Evolutionary conservation across 2,888 invertebrate genomes (phyloP).

Genomic region (Caenorhabditis sulstoni): DNA sequence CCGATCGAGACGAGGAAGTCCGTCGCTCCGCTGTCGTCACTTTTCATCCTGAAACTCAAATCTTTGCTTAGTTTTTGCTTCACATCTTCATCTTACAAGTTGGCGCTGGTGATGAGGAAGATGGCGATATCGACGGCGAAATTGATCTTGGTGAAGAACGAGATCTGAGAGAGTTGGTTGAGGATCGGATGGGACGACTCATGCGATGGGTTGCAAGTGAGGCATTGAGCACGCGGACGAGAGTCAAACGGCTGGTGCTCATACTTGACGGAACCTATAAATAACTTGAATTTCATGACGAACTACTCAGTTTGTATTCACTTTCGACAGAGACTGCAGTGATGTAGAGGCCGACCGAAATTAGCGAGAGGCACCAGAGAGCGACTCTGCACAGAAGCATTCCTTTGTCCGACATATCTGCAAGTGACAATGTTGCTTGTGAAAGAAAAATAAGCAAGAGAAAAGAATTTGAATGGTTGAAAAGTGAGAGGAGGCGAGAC

Average conservation of each 20-base stretch:
- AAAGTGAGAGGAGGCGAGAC: background rate
- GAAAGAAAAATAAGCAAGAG: background rate
- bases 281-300: background rate
- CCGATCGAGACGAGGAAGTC: constrained; percentile 51
- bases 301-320: constrained; percentile 7
- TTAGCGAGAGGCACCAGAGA: constrained; percentile 41
- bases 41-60: constrained; percentile 31
- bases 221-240: constrained; percentile 37
- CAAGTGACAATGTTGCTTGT: too few species aligned
- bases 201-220: constrained; percentile 42
- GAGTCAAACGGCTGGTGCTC: background rate
- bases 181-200: constrained; percentile 37
- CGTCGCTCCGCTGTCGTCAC: constrained; percentile 42
- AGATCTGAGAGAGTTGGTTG: constrained; percentile 49
- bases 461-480: background rate
- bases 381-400: constrained; percentile 13
- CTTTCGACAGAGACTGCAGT: constrained; percentile 42
- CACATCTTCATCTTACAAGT: too few species aligned
- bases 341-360: constrained; percentile 39
- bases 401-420: too few species aligned
- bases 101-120: constrained; percentile 43
- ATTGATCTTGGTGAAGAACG: constrained; percentile 49
- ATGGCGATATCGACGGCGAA: constrained; percentile 37
- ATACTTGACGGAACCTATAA: constrained; percentile 37
- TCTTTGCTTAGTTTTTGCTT: background rate